Evolutionary conservation across 2,113 vertebrate species (phyloP), one percentile per base, ranked within the genome.

Genomic region (Aspidoscelis tigris): DNA sequence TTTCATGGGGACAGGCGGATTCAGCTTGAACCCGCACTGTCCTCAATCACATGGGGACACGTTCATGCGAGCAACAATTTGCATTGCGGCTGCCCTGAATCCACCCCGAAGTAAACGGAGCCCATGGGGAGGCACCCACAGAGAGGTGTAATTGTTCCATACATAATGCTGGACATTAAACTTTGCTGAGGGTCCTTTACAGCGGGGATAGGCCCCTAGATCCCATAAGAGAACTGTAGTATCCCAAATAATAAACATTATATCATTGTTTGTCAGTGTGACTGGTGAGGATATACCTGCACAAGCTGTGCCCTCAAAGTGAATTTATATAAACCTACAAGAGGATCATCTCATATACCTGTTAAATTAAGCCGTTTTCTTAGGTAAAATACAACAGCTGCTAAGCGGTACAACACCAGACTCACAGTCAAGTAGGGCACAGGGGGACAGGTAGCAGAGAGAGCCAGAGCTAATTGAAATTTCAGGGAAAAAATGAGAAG

Each of bases 381-480:
- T 50, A 75, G 81, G 86, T 53, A 21, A 24, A 84, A 43, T 43
- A 55, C 58, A 88, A 74, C 4, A 86, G 58, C 8, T 66, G 44
- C 21, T 58, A 22, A 78, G 78, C 73, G 5, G 78, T 86, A 44
- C 73, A 50, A n/a, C 50, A 33, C 76, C 61, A 85, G 89, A 65
- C 41, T 80, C 2, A 10, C 68, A 79, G 77, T 69, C 82, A 77
- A 81, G 83, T 88, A 75, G 76, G 71, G 71, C 82, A 73, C 47
- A 41, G 14, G 16, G 10, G 80, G 85, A 91, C 86, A 89, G 78
- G 78, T 90, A 75, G 21, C 43, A 83, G 86, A 73, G 18, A 92
- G 80, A 77, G 87, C 14, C 55, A 78, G 55, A 83, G 53, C 33
- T 76, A 69, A 82, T 80, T 86, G 84, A 86, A 92, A 88, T 79